A percentile compares a stretch with the other conserved stretches of the same genome.
phyloP scores from a whole-genome alignment of 2,113 vertebrate genomes.

The Pluvialis apricaria region DNA sequence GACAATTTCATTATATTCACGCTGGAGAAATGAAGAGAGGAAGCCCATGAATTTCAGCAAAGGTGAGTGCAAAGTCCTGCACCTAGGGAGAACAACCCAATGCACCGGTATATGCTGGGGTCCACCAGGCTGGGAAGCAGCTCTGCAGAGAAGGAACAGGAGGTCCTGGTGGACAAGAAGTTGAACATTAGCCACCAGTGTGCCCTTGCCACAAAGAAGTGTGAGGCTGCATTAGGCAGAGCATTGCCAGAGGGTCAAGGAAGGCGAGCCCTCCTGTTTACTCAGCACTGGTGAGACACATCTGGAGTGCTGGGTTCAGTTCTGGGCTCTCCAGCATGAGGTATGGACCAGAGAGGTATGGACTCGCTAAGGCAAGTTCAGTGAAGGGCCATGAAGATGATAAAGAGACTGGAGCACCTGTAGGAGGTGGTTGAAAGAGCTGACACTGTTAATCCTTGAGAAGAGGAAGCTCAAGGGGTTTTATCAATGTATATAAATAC shows the following conservation, averaged over 20 bases:
- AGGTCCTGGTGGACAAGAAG: not conserved
- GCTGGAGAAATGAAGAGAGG: not conserved
- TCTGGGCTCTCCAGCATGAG: not conserved
- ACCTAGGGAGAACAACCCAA: not conserved
- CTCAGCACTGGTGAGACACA: not conserved
- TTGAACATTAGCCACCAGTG: not conserved
- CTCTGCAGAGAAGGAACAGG: not conserved
- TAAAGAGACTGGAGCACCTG: not conserved
- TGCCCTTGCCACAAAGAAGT: not conserved
- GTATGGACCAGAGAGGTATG: not conserved
- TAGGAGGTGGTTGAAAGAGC: not conserved
- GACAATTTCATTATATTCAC: not conserved
- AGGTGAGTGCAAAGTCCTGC: not conserved
- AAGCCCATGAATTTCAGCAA: not conserved
- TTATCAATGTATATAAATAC: not conserved
- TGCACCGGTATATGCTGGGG: not conserved
- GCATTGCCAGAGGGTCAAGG: not conserved
- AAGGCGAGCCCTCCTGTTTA: not conserved
- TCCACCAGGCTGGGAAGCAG: rapidly evolving
- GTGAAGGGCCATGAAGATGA: not conserved
- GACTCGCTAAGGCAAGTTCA: not conserved
- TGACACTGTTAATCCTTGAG: not conserved
- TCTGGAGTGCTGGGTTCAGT: not conserved
- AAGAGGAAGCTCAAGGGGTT: not conserved
- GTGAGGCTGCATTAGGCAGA: not conserved